A percentile compares a stretch with the other conserved stretches of the same genome.
These are phyloP conservation scores for Scaeva pyrastri DNA, from an alignment of 2,888 invertebrate species.

Conservation along the genomic window DNA sequence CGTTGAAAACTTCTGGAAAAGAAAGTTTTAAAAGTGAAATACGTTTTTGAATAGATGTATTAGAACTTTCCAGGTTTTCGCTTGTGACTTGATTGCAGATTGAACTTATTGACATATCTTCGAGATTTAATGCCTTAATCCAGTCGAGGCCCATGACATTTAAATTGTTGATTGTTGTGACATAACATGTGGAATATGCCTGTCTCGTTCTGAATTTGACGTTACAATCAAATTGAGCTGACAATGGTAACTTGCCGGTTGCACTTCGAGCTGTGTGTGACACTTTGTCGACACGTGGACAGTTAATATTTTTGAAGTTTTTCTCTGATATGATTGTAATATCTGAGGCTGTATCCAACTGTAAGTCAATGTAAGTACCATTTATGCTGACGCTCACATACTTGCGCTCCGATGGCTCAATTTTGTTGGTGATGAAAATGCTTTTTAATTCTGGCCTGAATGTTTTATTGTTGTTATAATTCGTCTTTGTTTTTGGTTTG, in stretches of 20 bases:
- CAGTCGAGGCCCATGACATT: too few species aligned
- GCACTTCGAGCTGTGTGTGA: background rate
- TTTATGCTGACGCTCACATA: slow-evolving; percentile 71
- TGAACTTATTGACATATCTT: slow-evolving; percentile 11
- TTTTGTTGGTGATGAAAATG: slow-evolving; percentile 57
- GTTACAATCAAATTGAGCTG: too few species aligned
- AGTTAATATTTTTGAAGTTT: slow-evolving; percentile 50
- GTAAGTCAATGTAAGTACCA: slow-evolving; percentile 43
- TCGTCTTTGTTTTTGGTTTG: slow-evolving; percentile 5
- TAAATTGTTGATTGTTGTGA: too few species aligned
- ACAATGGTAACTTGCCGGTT: background rate
- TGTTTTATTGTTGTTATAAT: slow-evolving; percentile 12
- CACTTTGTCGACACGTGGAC: slow-evolving; percentile 37
- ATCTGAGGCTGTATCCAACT: slow-evolving; percentile 72
- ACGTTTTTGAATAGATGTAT: too few species aligned
- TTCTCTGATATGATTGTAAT: slow-evolving; percentile 64
- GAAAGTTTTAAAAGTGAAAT: too few species aligned
- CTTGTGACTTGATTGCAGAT: slow-evolving; percentile 51
- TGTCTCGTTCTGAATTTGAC: too few species aligned
- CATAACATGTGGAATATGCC: too few species aligned
- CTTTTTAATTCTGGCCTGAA: slow-evolving; percentile 19
- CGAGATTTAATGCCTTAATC: background rate
- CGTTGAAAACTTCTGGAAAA: too few species aligned
- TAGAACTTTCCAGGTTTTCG: background rate
- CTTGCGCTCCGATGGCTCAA: slow-evolving; percentile 52